phyloP scores from a whole-genome alignment of 2,797 vertebrate species.

The Darevskia mixta region DNA sequence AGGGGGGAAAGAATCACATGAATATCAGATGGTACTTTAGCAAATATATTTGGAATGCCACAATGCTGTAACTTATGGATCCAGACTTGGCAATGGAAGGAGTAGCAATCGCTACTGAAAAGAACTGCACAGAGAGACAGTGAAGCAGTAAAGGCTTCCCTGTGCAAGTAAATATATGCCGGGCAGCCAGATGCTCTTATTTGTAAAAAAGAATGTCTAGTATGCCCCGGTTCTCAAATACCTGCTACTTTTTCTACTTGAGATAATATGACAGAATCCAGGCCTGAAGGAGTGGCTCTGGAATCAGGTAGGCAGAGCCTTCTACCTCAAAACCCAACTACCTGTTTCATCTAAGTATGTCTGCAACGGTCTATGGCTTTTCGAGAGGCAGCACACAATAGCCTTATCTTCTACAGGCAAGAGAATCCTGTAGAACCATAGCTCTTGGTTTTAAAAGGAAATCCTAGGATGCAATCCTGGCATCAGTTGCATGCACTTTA shows the following conservation, averaged over 20 bases:
- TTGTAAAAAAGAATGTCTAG: slow-evolving; percentile 17
- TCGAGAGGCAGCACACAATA: slow-evolving; percentile 52
- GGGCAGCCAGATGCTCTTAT: slow-evolving; percentile 6
- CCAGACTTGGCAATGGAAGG: not conserved
- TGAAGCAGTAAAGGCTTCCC: not conserved
- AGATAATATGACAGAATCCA: slow-evolving; percentile 39
- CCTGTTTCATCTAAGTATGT: slow-evolving; percentile 62
- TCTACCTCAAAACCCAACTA: slow-evolving; percentile 64
- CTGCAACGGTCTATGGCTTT: slow-evolving; percentile 60
- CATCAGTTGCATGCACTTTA: slow-evolving; percentile 44
- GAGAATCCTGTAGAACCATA: not conserved
- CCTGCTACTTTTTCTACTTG: slow-evolving; percentile 26
- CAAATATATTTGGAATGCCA: not conserved
- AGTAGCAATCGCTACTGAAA: rapidly evolving
- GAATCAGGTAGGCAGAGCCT: slow-evolving; percentile 42
- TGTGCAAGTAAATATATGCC: rapidly evolving
- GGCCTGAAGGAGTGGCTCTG: slow-evolving; percentile 41
- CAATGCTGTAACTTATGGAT: not conserved
- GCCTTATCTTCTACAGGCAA: slow-evolving; percentile 42
- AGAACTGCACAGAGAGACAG: not conserved
- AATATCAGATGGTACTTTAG: not conserved
- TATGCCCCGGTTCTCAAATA: not conserved
- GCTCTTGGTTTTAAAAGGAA: slow-evolving; percentile 26
- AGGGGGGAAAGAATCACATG: not conserved
- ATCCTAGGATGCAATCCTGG: not conserved